Percentiles rank a stretch among this genome's conserved stretches.
Evolutionary conservation across 2,797 vertebrate genomes (phyloP).

Genomic region (Leptoclinus maculatus): DNA sequence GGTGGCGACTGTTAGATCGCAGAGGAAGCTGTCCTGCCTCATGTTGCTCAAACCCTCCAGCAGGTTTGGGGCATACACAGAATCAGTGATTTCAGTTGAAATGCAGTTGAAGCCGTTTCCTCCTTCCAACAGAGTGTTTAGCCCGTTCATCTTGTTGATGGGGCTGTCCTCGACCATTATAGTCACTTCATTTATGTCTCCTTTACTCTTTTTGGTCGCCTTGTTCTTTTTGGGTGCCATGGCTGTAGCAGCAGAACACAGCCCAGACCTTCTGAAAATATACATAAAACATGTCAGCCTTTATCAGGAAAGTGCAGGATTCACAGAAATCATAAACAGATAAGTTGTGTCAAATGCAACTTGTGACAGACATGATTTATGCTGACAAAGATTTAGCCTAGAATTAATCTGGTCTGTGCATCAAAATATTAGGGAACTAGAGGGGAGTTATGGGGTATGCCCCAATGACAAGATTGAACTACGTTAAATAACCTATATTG

Average conservation of each 20-base stretch:
- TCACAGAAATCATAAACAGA: neutral
- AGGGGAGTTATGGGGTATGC: neutral
- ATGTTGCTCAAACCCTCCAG: slow-evolving; percentile 95
- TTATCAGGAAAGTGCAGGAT: neutral
- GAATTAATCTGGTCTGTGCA: neutral
- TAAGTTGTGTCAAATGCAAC: neutral
- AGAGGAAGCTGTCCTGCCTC: slow-evolving; percentile 96
- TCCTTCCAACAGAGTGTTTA: slow-evolving; percentile 94
- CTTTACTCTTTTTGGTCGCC: slow-evolving; percentile 93
- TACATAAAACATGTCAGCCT: slow-evolving; percentile 34
- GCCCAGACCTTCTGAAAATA: slow-evolving; percentile 84
- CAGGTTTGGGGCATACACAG: slow-evolving; percentile 93
- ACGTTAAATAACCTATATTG: neutral
- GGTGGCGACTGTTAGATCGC: slow-evolving; percentile 94
- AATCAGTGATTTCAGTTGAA: slow-evolving; percentile 94
- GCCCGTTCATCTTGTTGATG: slow-evolving; percentile 92
- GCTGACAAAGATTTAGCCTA: neutral
- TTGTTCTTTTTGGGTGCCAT: slow-evolving; percentile 99
- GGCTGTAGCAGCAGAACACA: slow-evolving; percentile 87
- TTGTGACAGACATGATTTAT: neutral
- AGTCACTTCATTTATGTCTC: slow-evolving; percentile 93
- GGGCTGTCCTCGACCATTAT: slow-evolving; percentile 95
- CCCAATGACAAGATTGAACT: neutral
- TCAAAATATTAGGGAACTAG: neutral
- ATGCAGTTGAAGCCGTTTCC: slow-evolving; percentile 97